phyloP scores from a whole-genome alignment of 1,140 invertebrate species.

The Ceratina australensis region DNA sequence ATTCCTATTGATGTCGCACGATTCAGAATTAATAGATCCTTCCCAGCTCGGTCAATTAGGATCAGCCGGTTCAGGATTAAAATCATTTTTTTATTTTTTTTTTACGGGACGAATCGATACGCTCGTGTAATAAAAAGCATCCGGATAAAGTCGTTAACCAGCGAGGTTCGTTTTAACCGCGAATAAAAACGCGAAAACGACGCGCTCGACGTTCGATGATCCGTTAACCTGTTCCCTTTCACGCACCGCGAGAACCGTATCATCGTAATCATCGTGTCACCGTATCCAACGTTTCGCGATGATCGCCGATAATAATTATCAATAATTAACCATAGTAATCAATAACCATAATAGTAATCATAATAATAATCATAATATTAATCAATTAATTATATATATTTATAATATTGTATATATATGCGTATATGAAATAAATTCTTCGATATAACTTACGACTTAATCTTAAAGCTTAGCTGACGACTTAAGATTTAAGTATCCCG shows the following conservation, averaged over 20 bases:
- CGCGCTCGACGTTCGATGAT: constrained; percentile 47
- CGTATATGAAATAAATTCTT: constrained; percentile 62
- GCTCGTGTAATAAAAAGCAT: neutral
- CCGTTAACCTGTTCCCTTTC: neutral
- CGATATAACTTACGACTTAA: constrained; percentile 67
- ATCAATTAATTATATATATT: constrained; percentile 54
- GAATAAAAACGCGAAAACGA: constrained; percentile 43
- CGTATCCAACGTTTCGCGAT: neutral
- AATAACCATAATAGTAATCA: constrained; percentile 44
- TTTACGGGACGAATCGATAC: neutral
- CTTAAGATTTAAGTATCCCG: constrained; percentile 68
- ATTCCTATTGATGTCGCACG: neutral
- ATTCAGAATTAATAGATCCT: neutral
- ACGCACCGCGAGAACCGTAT: constrained; percentile 48
- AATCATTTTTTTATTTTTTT: constrained; percentile 2
- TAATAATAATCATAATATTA: constrained; percentile 53
- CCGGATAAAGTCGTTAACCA: neutral
- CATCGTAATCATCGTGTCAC: constrained; percentile 4
- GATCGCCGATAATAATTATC: constrained; percentile 1
- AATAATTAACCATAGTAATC: constrained; percentile 50
- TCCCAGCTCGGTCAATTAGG: neutral
- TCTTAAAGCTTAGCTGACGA: constrained; percentile 61
- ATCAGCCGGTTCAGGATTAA: neutral
- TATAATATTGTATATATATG: constrained; percentile 20
- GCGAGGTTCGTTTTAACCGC: neutral